Base-by-base conservation (phyloP, 2,888 invertebrate species). In the Blomia tropicalis region DNA sequence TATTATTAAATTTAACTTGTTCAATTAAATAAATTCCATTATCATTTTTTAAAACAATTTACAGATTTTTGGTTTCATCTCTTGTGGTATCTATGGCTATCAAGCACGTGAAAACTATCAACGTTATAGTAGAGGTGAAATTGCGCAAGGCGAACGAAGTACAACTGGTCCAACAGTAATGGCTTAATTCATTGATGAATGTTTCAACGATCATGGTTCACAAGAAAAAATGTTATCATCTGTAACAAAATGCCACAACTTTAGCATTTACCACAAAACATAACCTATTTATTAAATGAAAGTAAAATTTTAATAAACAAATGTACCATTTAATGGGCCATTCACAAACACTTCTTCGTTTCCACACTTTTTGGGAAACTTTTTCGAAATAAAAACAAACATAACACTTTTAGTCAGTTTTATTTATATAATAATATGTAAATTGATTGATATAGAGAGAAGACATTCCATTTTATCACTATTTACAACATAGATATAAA, bases 11-110 rank as follows among this genome's bases (percentile, higher is more conserved):
- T 36, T 14, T 41, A 23, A n/a, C 30, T 4, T 27, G 17, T 17
- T 36, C 36, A 17, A 36, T 11, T 36, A 7, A 17, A 36, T 36
- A 17, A 36, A 17, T 17, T 41, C 14, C 41, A 17, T 5, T 4
- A 19, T 17, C 19, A 2, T 43, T 23, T 17, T 60, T 31, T 58
- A 56, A 59, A 59, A 1, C 43, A 51, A 4, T 51, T 1, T 59
- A 60, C 75, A 88, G 88, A 84, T 89, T 75, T 90, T 90, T 75
- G 89, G 88, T 23, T 89, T 84, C 75, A 80, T 81, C 68, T 83
- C 83, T 22, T 87, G 85, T 83, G 73, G 82, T 27, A 81, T 80
- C 32, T 91, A 89, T 76, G 85, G 80, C 1, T 79, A 79, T 67
- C 90, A 91, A 73, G 82, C 85, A 41, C 87, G 81, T 75, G 72